Conservation (phyloP, 2,888 invertebrate genomes). For the Timandra comae region DNA sequence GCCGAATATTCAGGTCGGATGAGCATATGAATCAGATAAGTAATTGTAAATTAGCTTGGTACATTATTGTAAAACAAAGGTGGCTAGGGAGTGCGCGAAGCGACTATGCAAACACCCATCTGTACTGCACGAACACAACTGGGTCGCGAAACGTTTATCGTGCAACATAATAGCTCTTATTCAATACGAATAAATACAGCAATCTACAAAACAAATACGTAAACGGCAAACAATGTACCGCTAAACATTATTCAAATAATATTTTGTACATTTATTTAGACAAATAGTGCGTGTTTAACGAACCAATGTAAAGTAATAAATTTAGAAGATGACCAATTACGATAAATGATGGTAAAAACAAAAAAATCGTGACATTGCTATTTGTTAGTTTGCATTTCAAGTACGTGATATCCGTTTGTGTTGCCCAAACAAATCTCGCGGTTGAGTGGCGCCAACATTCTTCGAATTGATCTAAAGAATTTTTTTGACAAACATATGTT, state of each 20-base stretch:
- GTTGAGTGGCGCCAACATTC: constrained; percentile 56
- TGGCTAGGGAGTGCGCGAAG: constrained; percentile 52
- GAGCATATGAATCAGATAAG: constrained; percentile 70
- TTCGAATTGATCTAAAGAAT: constrained; percentile 29
- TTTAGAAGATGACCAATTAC: constrained; percentile 35
- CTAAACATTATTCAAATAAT: constrained; percentile 23
- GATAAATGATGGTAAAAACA: constrained; percentile 31
- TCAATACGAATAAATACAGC: constrained; percentile 39
- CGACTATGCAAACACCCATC: constrained; percentile 56
- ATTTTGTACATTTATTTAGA: constrained; percentile 13
- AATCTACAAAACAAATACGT: constrained; percentile 19
- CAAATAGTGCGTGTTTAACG: constrained; percentile 13
- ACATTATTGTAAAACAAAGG: constrained; percentile 55
- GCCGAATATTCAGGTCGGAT: constrained; percentile 64
- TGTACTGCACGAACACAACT: constrained; percentile 41
- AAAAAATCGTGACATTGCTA: constrained; percentile 46
- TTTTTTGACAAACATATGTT: constrained; percentile 19
- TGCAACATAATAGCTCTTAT: constrained; percentile 48
- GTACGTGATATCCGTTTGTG: constrained; percentile 49
- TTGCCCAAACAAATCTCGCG: constrained; percentile 37
- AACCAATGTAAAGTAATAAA: constrained; percentile 10
- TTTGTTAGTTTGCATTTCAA: constrained; percentile 45
- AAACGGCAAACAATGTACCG: constrained; percentile 19
- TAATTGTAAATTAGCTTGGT: constrained; percentile 63
- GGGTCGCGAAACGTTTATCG: constrained; percentile 52